These are phyloP conservation scores for Isotomurus palustris DNA, from an alignment of 2,888 invertebrate species.

Conservation along the genomic window DNA sequence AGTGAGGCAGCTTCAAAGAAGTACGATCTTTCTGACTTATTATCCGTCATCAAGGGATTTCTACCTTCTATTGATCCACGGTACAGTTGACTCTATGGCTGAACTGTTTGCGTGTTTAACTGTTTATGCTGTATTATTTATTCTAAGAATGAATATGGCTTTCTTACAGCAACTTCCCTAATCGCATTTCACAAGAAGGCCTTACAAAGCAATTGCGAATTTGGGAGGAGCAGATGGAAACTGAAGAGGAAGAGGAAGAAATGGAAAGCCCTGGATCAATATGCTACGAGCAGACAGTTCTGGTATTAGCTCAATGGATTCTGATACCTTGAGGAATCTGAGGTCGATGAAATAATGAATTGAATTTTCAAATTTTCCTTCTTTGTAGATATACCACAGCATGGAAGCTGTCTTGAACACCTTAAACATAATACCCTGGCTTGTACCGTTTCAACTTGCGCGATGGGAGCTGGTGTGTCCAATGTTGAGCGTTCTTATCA, in stretches of 20 bases:
- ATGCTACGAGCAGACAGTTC: too few relatives aligned
- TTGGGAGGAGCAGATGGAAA: conserved; percentile 11
- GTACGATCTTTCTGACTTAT: too few relatives aligned
- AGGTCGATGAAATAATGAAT: background rate
- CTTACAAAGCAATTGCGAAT: conserved; percentile 4
- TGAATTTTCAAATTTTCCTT: conserved; percentile 1
- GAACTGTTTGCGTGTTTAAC: background rate
- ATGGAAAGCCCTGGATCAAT: background rate
- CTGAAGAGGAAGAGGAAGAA: conserved; percentile 15
- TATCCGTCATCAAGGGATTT: background rate
- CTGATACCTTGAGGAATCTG: background rate
- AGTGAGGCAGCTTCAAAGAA: background rate
- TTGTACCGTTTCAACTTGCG: conserved; percentile 7
- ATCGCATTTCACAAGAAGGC: background rate
- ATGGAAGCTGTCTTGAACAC: conserved; percentile 20
- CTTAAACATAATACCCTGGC: conserved; percentile 13
- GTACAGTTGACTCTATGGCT: background rate
- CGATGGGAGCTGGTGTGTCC: conserved; percentile 22
- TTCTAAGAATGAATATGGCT: background rate
- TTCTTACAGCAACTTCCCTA: too few relatives aligned
- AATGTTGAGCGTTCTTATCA: conserved; percentile 29
- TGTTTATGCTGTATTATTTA: background rate
- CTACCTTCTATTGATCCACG: conserved; percentile 5
- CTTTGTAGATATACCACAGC: conserved; percentile 19
- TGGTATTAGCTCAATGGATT: too few relatives aligned